Conservation (phyloP, 1,140 invertebrate genomes). For the Apolygus lucorum region DNA sequence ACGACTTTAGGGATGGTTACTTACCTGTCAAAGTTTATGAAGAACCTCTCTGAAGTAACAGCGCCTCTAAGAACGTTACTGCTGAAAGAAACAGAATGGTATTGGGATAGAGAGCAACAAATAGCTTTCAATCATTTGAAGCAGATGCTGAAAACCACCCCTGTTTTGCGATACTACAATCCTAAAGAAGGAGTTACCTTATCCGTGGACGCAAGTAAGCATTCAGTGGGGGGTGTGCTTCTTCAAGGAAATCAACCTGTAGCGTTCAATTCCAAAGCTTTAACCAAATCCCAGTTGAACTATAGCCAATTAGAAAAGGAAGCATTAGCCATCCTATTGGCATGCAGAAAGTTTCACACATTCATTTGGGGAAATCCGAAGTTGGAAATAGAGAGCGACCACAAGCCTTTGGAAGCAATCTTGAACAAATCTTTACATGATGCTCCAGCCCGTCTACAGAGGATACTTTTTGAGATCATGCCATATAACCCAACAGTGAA, state of each 20-base stretch:
- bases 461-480: no score
- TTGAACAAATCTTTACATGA: constrained; percentile 36
- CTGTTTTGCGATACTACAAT: constrained; percentile 33
- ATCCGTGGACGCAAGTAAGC: no score
- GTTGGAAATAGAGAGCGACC: constrained; percentile 37
- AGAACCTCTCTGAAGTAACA: not conserved
- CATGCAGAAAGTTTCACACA: constrained; percentile 33
- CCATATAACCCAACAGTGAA: no score
- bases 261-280: constrained; percentile 34
- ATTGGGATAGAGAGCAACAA: no score
- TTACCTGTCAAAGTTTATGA: not conserved
- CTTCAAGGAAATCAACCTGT: constrained; percentile 36
- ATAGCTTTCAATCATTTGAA: constrained; percentile 33
- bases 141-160: constrained; percentile 18
- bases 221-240: constrained; percentile 36
- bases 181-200: constrained; percentile 28
- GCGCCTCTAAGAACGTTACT: not conserved
- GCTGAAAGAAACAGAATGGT: not conserved
- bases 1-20: constrained; percentile 30
- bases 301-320: constrained; percentile 36
- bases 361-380: constrained; percentile 31
- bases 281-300: constrained; percentile 9
- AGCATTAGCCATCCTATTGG: constrained; percentile 37
- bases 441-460: constrained; percentile 34
- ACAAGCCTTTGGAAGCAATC: constrained; percentile 37